Percentiles rank a stretch among this genome's conserved stretches.
Conservation (phyloP, 35 echinoderm and acorn worm genomes). For the Apostichopus japonicus region DNA sequence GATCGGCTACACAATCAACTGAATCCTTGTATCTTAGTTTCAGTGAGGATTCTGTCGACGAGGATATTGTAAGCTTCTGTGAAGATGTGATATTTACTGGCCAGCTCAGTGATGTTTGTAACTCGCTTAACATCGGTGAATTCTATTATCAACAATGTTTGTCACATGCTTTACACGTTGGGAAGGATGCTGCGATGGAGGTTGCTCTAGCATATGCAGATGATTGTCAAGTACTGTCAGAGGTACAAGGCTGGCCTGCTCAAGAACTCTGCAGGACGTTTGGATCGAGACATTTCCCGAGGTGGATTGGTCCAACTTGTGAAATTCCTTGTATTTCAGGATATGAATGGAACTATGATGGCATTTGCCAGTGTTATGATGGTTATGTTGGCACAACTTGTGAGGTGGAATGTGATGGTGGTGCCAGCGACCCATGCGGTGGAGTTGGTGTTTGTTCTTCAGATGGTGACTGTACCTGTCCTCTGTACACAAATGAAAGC, state of each 20-base stretch:
- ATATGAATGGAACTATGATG: constrained; percentile 13
- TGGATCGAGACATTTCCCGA: constrained; percentile 66
- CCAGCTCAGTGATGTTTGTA: constrained; percentile 7
- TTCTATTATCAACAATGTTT: constrained; percentile 71
- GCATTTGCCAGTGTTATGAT: constrained; percentile 62
- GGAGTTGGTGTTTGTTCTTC: constrained; percentile 65
- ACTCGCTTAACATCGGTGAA: constrained; percentile 21
- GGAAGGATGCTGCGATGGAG: constrained; percentile 64
- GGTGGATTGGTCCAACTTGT: constrained; percentile 75
- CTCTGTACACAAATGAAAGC: constrained; percentile 39
- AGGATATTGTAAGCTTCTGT: neutral
- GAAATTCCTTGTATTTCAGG: constrained; percentile 58
- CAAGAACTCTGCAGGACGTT: constrained; percentile 73
- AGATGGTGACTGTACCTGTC: constrained; percentile 69
- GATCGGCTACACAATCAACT: neutral
- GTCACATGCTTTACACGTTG: constrained; percentile 52
- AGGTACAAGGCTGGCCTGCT: constrained; percentile 40
- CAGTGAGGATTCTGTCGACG: neutral
- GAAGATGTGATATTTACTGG: constrained; percentile 2
- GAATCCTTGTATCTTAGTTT: constrained; percentile 24
- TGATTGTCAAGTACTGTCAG: constrained; percentile 60
- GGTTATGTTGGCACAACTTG: constrained; percentile 76
- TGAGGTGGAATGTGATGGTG: constrained; percentile 68
- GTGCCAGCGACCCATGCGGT: constrained; percentile 70
- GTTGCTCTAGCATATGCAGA: constrained; percentile 72